These are phyloP conservation scores for Coregonus suidteri DNA, from an alignment of 2,797 vertebrate genomes.

Conservation along the genomic window DNA sequence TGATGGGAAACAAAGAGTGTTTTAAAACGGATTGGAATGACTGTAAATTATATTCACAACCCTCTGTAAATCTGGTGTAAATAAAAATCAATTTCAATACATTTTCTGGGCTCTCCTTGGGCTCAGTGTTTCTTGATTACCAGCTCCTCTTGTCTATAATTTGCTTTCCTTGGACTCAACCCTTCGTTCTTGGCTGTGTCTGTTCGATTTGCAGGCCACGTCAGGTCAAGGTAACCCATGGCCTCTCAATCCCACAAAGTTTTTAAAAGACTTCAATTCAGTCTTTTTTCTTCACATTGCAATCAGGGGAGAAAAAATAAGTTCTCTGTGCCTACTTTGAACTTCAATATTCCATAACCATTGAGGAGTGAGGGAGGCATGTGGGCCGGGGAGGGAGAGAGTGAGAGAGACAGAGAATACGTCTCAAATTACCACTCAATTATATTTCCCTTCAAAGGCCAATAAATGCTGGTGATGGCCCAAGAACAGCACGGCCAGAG, in stretches of 20 bases:
- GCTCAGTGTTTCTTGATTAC: slow-evolving; percentile 53
- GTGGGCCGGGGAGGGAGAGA: slow-evolving; percentile 8
- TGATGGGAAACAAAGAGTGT: slow-evolving; percentile 14
- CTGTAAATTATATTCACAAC: slow-evolving; percentile 60
- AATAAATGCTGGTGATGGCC: slow-evolving; percentile 71
- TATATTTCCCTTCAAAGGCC: slow-evolving; percentile 70
- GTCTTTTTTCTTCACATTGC: slow-evolving; percentile 50
- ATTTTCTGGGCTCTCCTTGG: slow-evolving; percentile 13
- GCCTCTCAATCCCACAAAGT: slow-evolving; percentile 44
- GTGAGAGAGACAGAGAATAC: slow-evolving; percentile 51
- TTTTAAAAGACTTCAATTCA: slow-evolving; percentile 26
- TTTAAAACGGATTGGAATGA: slow-evolving; percentile 55
- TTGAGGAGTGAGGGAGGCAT: slow-evolving; percentile 52
- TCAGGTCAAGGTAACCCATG: slow-evolving; percentile 52
- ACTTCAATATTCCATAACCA: slow-evolving; percentile 66
- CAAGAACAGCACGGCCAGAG: slow-evolving; percentile 71
- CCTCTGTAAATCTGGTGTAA: slow-evolving; percentile 67
- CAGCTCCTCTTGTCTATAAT: slow-evolving; percentile 57
- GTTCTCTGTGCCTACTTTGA: slow-evolving; percentile 59
- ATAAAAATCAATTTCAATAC: slow-evolving; percentile 74
- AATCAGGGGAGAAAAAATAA: slow-evolving; percentile 45
- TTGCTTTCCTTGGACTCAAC: slow-evolving; percentile 58
- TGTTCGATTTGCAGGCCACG: slow-evolving; percentile 29
- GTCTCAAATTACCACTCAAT: slow-evolving; percentile 72
- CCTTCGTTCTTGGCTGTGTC: slow-evolving; percentile 10